Base-by-base conservation (phyloP, 2,888 invertebrate genomes). In the Isotomurus palustris region DNA sequence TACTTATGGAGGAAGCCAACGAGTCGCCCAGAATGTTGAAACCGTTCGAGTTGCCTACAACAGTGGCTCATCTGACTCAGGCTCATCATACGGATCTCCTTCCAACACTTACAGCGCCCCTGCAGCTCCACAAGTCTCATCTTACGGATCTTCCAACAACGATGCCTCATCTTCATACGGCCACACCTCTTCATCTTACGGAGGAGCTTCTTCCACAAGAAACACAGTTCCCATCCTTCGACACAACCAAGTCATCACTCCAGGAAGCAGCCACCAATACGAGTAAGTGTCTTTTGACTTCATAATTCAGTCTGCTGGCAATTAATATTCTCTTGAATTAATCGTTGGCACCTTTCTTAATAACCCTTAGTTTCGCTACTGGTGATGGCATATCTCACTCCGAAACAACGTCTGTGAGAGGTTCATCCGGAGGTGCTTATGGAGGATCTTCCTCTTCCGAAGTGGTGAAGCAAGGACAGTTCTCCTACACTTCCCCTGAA, bases 201-300 rank as follows among this genome's bases (percentile, higher is more conserved):
- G 6, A n/a, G 8, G 10, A 6, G 6, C 10, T 40, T 40, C 17
- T 19, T 40, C 40, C 40, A n/a, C 17, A 10, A 27, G 28, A 27
- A 47, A 47, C 6, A 43, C 35, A 24, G 50, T 50, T 10, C 22
- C 49, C 6, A 58, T 58, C 24, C n/a, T 54, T 24, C 17, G 58
- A 29, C 54, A 54, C 51, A 58, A 35, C 25, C 58, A 58, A 32
- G 44, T 45, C 50, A 58, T 58, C 21, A 25, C 29, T 10, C 45
- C 54, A 12, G 58, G 53, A 49, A 17, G 21, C 6, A 51, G 41
- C 25, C 53, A 54, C 24, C 38, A 41, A 27, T 58, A 48, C 36
- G 58, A 58, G 58, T 58, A 58, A 43, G 48, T 44, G n/a, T n/a
- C n/a, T n/a, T n/a, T n/a, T n/a, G n/a, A n/a, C n/a, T n/a, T n/a